Conservation (phyloP, 1,140 invertebrate genomes). For the Tetramorium simillimum region DNA sequence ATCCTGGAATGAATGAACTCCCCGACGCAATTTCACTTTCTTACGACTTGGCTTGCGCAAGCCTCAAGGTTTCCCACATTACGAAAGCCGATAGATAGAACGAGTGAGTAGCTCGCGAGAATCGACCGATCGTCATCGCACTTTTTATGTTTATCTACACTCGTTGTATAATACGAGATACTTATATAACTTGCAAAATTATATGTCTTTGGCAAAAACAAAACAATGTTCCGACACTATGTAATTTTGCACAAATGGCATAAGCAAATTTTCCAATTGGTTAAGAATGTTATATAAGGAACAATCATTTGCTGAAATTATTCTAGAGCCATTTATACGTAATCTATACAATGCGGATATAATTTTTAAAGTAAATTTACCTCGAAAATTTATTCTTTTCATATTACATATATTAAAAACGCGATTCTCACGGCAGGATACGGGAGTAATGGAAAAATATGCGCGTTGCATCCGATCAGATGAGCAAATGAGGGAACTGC, state of each 20-base stretch:
- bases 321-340: background rate
- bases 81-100: constrained; percentile 82
- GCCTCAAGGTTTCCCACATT: constrained; percentile 84
- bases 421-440: background rate
- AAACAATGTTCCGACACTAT: background rate
- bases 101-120: constrained; percentile 58
- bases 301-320: background rate
- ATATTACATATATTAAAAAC: background rate
- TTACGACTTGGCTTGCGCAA: constrained; percentile 82
- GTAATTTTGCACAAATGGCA: background rate
- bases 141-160: constrained; percentile 52
- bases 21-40: constrained; percentile 83
- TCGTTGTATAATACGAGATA: background rate
- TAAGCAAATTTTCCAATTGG: background rate
- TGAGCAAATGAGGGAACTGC: constrained; percentile 68
- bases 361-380: background rate
- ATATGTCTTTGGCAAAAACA: background rate
- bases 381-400: background rate
- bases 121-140: constrained; percentile 24
- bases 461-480: constrained; percentile 28
- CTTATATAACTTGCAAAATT: constrained; percentile 17
- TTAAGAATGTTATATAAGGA: background rate
- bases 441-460: constrained; percentile 34
- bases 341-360: background rate
- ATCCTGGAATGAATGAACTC: constrained; percentile 83